A percentile compares a stretch with the other conserved stretches of the same genome.
These are phyloP conservation scores for Morone saxatilis DNA, from an alignment of 2,113 vertebrate genomes.

Conservation along the genomic window DNA sequence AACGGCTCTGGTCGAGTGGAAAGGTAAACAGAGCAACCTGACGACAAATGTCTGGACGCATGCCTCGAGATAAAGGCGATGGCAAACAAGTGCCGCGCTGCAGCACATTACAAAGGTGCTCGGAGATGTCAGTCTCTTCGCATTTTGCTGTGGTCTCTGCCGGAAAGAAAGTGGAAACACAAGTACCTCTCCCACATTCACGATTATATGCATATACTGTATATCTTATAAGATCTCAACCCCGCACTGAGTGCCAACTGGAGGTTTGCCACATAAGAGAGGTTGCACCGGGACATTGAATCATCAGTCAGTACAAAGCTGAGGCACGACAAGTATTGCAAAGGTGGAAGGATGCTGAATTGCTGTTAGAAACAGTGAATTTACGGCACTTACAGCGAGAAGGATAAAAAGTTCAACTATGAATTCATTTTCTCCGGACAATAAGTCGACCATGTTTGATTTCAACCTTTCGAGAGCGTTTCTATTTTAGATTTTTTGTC, in stretches of 20 bases:
- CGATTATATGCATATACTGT: slow-evolving; percentile 24
- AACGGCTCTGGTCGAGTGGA: slow-evolving; percentile 63
- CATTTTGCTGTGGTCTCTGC: slow-evolving; percentile 18
- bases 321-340: not conserved
- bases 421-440: not conserved
- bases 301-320: slow-evolving; percentile 29
- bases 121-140: slow-evolving; percentile 19
- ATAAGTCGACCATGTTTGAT: not conserved
- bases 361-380: not conserved
- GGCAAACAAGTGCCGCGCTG: slow-evolving; percentile 54
- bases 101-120: slow-evolving; percentile 20
- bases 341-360: slow-evolving; percentile 30
- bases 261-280: slow-evolving; percentile 33
- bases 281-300: slow-evolving; percentile 28
- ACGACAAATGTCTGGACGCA: slow-evolving; percentile 64
- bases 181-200: slow-evolving; percentile 29
- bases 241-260: slow-evolving; percentile 26
- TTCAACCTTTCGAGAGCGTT: not conserved
- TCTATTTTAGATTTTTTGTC: not conserved
- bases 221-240: slow-evolving; percentile 32
- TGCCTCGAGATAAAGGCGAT: slow-evolving; percentile 52
- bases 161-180: not conserved
- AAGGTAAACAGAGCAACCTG: slow-evolving; percentile 67
- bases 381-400: not conserved
- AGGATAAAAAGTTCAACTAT: not conserved